A percentile compares a stretch with the other conserved stretches of the same genome.
Conservation (phyloP, 2,888 invertebrate species). For the Chromoteleia sp. region DNA sequence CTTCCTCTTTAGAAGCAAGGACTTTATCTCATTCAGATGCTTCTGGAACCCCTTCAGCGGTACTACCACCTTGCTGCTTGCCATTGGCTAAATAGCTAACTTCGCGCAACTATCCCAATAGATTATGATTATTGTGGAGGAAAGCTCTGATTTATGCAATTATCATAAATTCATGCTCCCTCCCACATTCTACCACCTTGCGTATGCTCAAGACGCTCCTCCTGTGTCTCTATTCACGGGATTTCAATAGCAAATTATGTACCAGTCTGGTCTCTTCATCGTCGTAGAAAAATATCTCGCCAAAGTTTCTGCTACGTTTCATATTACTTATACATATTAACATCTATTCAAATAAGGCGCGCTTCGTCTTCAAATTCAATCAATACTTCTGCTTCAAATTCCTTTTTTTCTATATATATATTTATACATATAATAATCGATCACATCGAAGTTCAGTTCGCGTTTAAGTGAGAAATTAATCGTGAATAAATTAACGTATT, state of each 20-base stretch:
- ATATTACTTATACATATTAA: constrained; percentile 66
- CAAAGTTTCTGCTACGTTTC: constrained; percentile 63
- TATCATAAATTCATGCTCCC: constrained; percentile 82
- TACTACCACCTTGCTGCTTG: constrained; percentile 75
- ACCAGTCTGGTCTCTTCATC: constrained; percentile 74
- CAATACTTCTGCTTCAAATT: neutral
- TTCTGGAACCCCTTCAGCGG: constrained; percentile 74
- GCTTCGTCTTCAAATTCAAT: constrained; percentile 1
- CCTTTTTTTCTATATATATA: neutral
- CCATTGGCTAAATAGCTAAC: constrained; percentile 84
- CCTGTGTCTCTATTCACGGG: constrained; percentile 80
- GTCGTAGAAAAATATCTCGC: constrained; percentile 65
- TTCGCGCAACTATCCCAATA: constrained; percentile 84
- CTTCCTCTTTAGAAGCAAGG: constrained; percentile 73
- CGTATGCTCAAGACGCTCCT: constrained; percentile 81
- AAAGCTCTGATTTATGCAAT: constrained; percentile 84
- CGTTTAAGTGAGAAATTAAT: neutral
- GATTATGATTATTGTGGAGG: constrained; percentile 84
- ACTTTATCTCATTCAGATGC: constrained; percentile 80
- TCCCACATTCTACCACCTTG: constrained; percentile 77
- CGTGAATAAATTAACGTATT: neutral
- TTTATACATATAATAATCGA: too few relatives aligned
- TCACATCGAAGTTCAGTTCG: neutral
- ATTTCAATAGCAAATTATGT: constrained; percentile 83
- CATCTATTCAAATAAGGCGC: constrained; percentile 41